Conservation (phyloP, 2,113 vertebrate genomes). For the Ochotona princeps region DNA sequence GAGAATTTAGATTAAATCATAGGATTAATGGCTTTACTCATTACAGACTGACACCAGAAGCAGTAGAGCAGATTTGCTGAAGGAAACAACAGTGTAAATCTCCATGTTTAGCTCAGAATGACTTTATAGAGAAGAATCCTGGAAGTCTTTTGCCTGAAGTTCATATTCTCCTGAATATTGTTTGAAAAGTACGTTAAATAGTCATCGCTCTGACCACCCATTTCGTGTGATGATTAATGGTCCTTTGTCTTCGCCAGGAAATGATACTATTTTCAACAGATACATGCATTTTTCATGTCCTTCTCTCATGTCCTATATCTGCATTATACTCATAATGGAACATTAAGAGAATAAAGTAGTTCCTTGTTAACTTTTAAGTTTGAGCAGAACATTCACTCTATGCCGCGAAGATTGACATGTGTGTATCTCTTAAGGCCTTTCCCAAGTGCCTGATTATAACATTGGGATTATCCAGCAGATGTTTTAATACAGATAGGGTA, state of each 20-base stretch:
- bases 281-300: background rate
- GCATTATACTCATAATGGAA: background rate
- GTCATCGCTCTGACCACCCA: background rate
- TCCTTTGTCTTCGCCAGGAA: background rate
- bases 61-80: background rate
- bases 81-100: background rate
- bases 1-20: background rate
- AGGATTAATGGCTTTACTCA: background rate
- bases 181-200: slow-evolving; percentile 7
- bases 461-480: slow-evolving; percentile 37
- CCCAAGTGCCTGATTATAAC: background rate
- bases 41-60: background rate
- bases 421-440: slow-evolving; percentile 1
- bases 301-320: background rate
- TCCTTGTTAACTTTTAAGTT: slow-evolving; percentile 17
- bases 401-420: background rate
- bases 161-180: background rate
- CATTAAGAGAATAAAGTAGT: background rate
- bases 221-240: background rate
- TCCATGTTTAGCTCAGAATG: background rate
- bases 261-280: background rate
- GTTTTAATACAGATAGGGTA: slow-evolving; percentile 32
- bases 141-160: background rate
- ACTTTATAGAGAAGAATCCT: slow-evolving; percentile 13
- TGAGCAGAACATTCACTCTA: slow-evolving; percentile 3